phyloP scores from a whole-genome alignment of 2,113 vertebrate species.

The Cairina moschata region DNA sequence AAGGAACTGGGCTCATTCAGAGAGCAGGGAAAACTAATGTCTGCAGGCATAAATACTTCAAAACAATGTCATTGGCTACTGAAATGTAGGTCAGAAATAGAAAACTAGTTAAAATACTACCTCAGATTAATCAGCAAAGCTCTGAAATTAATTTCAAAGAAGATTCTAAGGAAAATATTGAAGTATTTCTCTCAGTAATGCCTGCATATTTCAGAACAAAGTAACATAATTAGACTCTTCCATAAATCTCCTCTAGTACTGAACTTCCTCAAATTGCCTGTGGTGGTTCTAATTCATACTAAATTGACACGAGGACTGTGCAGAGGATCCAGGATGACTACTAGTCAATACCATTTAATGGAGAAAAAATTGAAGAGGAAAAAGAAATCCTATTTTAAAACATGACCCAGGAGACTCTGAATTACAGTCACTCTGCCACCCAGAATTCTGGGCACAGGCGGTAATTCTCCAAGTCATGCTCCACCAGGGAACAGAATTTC shows the following conservation, averaged over 20 bases:
- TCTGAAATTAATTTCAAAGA: not conserved
- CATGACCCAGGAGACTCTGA: not conserved
- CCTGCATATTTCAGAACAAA: not conserved
- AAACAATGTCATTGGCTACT: not conserved
- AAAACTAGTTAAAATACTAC: not conserved
- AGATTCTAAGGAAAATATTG: not conserved
- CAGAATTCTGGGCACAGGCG: not conserved
- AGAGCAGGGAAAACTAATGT: not conserved
- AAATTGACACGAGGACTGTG: not conserved
- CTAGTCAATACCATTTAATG: not conserved
- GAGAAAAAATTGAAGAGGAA: too few relatives aligned
- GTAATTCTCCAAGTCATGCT: not conserved
- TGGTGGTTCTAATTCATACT: not conserved
- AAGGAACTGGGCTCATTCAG: not conserved
- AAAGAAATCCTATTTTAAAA: not conserved
- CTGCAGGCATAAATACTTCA: not conserved
- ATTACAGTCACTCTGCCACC: not conserved
- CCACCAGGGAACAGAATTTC: not conserved
- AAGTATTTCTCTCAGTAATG: not conserved
- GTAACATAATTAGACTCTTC: not conserved
- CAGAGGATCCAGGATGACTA: not conserved
- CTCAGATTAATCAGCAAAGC: not conserved
- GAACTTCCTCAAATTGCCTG: not conserved
- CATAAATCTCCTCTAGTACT: rapidly evolving
- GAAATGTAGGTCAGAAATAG: not conserved